Percentiles rank a stretch among this genome's conserved stretches.
Evolutionary conservation across 2,888 invertebrate species (phyloP).

Genomic region (Leucophenga montana): DNA sequence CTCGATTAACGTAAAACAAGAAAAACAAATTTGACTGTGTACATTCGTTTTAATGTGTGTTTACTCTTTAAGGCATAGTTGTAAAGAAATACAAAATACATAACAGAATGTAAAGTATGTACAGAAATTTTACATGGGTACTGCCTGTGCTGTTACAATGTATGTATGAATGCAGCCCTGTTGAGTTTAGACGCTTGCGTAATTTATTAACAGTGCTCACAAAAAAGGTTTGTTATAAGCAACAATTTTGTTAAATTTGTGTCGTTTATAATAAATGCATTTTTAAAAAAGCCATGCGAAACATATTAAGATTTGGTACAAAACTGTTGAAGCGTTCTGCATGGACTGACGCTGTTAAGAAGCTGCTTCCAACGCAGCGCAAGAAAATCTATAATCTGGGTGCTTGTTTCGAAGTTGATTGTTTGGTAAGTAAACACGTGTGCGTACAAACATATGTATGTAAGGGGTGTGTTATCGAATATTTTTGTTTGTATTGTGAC

Average conservation of each 20-base stretch:
- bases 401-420: constrained; percentile 46
- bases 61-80: constrained; percentile 15
- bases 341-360: constrained; percentile 42
- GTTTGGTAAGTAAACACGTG: constrained; percentile 45
- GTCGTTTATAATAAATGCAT: not conserved
- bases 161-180: constrained; percentile 5
- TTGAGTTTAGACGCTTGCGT: constrained; percentile 42
- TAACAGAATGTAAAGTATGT: constrained; percentile 13
- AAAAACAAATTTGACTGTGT: not conserved
- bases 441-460: not conserved
- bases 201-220: constrained; percentile 26
- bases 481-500: no score
- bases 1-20: constrained; percentile 42
- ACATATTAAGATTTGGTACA: constrained; percentile 35
- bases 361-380: constrained; percentile 41
- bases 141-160: not conserved
- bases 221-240: constrained; percentile 20
- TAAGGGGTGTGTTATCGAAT: not conserved
- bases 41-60: constrained; percentile 16
- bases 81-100: constrained; percentile 8
- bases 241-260: not conserved
- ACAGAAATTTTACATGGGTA: not conserved
- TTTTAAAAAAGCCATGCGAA: constrained; percentile 43
- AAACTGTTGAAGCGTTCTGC: constrained; percentile 35
- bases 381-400: constrained; percentile 60